These are phyloP conservation scores for Calyptomena viridis DNA, from an alignment of 2,113 vertebrate species.

Conservation along the genomic window DNA sequence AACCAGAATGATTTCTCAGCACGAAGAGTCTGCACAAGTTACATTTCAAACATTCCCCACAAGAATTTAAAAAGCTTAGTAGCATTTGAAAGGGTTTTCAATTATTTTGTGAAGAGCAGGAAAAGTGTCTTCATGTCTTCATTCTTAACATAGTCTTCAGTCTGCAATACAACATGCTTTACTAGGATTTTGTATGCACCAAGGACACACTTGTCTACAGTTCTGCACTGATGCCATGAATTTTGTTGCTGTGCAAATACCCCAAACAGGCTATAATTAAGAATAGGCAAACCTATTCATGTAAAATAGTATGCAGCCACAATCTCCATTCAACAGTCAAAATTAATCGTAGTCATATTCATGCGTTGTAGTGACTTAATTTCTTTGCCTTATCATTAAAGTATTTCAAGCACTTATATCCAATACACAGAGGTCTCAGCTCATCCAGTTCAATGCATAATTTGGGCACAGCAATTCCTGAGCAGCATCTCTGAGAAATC, in stretches of 20 bases:
- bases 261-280: background rate
- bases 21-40: background rate
- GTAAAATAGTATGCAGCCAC: background rate
- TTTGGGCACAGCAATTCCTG: background rate
- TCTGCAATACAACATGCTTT: background rate
- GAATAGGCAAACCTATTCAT: background rate
- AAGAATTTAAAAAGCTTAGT: background rate
- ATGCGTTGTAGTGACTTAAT: background rate
- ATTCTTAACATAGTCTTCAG: background rate
- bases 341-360: background rate
- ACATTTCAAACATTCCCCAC: background rate
- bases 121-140: background rate
- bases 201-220: background rate
- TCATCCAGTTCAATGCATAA: background rate
- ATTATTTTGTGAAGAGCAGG: background rate
- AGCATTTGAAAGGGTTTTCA: background rate
- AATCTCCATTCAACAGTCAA: background rate
- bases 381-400: background rate
- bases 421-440: background rate
- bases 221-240: background rate
- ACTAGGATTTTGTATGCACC: background rate
- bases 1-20: background rate
- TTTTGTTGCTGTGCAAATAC: conserved; percentile 1
- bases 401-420: background rate
- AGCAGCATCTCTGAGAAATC: background rate